Conservation (phyloP, 1,140 invertebrate species). For the Ladona fulva region DNA sequence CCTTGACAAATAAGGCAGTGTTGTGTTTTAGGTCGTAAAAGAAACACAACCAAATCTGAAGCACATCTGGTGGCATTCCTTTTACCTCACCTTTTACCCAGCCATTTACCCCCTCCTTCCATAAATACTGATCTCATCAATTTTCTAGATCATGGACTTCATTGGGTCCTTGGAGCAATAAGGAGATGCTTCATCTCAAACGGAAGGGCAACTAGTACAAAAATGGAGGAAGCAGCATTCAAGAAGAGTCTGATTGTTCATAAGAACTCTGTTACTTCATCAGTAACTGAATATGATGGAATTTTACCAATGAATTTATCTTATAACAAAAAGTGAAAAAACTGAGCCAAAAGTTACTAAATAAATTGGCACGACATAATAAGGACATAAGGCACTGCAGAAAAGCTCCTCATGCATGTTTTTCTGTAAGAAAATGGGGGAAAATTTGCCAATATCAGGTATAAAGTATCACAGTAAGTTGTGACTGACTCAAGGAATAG, state of each 20-base stretch:
- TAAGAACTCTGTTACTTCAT: not conserved
- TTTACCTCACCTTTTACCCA: not conserved
- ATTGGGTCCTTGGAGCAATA: slow-evolving; percentile 4
- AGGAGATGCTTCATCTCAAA: slow-evolving; percentile 4
- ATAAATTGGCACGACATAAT: not conserved
- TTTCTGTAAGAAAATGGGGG: not conserved
- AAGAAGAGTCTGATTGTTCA: not conserved
- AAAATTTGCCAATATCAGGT: not conserved
- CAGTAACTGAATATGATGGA: not conserved
- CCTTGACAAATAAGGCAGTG: not conserved
- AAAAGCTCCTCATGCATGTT: not conserved
- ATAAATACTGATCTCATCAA: not conserved
- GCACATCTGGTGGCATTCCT: not conserved
- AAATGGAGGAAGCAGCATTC: slow-evolving; percentile 1
- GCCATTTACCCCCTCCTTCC: not conserved
- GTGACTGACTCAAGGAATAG: not conserved
- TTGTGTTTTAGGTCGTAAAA: not conserved
- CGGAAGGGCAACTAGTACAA: slow-evolving; percentile 7
- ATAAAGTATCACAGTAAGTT: not conserved
- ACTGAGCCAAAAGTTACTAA: not conserved
- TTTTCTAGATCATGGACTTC: slow-evolving; percentile 5
- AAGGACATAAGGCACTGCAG: not conserved
- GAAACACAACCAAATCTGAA: not conserved
- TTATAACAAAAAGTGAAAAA: not conserved
- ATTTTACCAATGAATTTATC: too few species aligned